Evolutionary conservation across 2,888 invertebrate genomes (phyloP).

Genomic region (Scaeva pyrastri): DNA sequence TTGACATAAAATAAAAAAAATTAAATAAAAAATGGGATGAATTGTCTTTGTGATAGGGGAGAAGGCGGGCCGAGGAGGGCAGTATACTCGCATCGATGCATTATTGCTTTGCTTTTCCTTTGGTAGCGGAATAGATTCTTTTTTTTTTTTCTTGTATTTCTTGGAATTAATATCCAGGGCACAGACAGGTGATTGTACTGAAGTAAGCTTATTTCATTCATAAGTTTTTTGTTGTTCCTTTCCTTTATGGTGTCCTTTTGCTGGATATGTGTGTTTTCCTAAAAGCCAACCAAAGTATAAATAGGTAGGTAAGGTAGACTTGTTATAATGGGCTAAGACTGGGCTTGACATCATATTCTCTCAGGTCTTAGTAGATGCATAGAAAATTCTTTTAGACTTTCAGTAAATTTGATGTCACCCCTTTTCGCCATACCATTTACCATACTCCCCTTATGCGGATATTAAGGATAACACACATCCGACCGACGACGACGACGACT

Average conservation of each 20-base stretch:
- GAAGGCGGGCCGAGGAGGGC: no score
- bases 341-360: slow-evolving; percentile 38
- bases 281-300: slow-evolving; percentile 21
- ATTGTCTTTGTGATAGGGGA: neutral
- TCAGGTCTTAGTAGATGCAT: slow-evolving; percentile 33
- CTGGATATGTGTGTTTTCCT: no score
- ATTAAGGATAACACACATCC: slow-evolving; percentile 66
- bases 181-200: slow-evolving; percentile 61
- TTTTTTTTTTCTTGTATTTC: neutral
- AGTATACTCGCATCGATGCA: neutral
- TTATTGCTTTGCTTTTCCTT: neutral
- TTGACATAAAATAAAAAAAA: slow-evolving; percentile 16
- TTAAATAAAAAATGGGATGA: neutral
- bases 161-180: slow-evolving; percentile 18
- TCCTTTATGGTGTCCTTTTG: slow-evolving; percentile 45
- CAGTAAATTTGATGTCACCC: slow-evolving; percentile 41
- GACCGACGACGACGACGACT: slow-evolving; percentile 13
- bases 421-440: no score
- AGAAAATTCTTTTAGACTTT: slow-evolving; percentile 61
- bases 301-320: slow-evolving; percentile 19
- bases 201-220: slow-evolving; percentile 23
- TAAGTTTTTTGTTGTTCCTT: neutral
- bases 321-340: slow-evolving; percentile 9
- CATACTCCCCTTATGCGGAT: slow-evolving; percentile 61
- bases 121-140: neutral